Percentiles rank a stretch among this genome's conserved stretches.
These are phyloP conservation scores for Ephydatia muelleri DNA, from an alignment of 37 sponge, comb jelly and placozoan species.

Conservation along the genomic window DNA sequence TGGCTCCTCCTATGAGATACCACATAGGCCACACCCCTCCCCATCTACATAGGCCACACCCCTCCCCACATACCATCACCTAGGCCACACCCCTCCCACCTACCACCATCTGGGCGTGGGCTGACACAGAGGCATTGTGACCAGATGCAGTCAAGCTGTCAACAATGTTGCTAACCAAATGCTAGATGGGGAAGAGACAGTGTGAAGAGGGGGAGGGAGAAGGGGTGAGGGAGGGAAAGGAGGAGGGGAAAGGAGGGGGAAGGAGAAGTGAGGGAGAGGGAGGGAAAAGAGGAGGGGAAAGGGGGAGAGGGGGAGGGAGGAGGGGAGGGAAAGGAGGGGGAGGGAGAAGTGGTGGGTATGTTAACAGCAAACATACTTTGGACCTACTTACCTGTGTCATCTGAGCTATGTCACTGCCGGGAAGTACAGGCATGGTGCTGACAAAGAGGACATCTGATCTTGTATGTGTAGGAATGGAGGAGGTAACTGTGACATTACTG, in stretches of 20 bases:
- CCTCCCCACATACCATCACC: too few species aligned
- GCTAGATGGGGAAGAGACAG: background rate
- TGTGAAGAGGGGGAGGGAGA: background rate
- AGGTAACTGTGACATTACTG: background rate
- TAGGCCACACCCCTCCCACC: background rate
- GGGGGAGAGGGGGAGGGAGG: background rate
- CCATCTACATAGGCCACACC: too few species aligned
- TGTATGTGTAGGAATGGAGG: background rate
- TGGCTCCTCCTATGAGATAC: too few species aligned
- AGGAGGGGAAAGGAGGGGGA: background rate
- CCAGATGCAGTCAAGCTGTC: background rate
- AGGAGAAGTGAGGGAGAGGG: background rate
- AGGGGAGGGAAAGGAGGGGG: background rate
- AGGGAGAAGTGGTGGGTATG: background rate
- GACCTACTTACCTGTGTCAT: background rate
- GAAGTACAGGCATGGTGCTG: constrained; percentile 2
- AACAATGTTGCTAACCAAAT: background rate
- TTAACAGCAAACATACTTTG: background rate
- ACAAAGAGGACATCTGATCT: constrained; percentile 25
- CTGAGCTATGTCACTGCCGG: background rate
- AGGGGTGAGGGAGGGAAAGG: background rate
- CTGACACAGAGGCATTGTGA: background rate
- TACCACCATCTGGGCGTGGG: background rate
- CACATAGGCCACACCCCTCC: too few species aligned
- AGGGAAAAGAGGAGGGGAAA: background rate